phyloP scores from a whole-genome alignment of 2,888 invertebrate species.

The Melieria crassipennis region DNA sequence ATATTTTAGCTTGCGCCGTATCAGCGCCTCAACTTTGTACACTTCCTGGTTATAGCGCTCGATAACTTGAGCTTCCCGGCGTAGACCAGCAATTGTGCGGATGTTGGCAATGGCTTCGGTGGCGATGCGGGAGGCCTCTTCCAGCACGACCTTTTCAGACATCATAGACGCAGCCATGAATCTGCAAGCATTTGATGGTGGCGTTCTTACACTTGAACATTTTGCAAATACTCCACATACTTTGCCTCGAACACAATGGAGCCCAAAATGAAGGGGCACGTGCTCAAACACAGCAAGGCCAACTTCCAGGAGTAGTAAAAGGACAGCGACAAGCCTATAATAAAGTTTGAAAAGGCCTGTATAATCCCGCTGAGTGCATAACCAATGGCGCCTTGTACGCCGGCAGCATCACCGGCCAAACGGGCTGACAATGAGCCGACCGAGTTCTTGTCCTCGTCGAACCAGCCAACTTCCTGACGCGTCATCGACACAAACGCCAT shows the following conservation, averaged over 20 bases:
- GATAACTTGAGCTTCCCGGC: constrained; percentile 72
- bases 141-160: constrained; percentile 72
- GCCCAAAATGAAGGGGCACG: constrained; percentile 76
- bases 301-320: constrained; percentile 77
- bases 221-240: constrained; percentile 42
- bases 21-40: constrained; percentile 66
- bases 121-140: constrained; percentile 76
- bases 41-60: constrained; percentile 71
- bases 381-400: constrained; percentile 79
- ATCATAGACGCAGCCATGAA: constrained; percentile 72
- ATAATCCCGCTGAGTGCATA: constrained; percentile 75
- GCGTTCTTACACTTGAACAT: background rate
- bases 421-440: constrained; percentile 77
- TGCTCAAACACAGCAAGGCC: constrained; percentile 74
- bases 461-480: constrained; percentile 80
- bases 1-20: constrained; percentile 70
- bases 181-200: constrained; percentile 46
- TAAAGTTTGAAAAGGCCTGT: constrained; percentile 74
- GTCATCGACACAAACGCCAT: constrained; percentile 74
- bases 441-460: constrained; percentile 74
- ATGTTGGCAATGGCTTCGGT: constrained; percentile 80
- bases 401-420: constrained; percentile 77
- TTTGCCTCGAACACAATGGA: constrained; percentile 76
- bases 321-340: constrained; percentile 72
- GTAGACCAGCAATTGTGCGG: constrained; percentile 75